These are phyloP conservation scores for Margarornis squamiger DNA, from an alignment of 2,797 vertebrate genomes.

Conservation along the genomic window DNA sequence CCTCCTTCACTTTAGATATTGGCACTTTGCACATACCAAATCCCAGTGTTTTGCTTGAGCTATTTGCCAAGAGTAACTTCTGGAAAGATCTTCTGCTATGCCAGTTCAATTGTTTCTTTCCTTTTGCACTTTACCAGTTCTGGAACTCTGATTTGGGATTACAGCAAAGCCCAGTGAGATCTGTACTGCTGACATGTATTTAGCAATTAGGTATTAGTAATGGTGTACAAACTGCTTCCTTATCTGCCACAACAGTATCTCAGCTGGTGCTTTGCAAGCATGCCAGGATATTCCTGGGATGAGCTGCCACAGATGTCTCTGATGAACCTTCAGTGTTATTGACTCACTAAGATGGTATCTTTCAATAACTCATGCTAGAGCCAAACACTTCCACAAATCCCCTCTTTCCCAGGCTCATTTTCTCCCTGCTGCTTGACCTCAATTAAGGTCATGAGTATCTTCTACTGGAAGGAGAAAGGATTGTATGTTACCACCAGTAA, in stretches of 20 bases:
- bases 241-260: conserved; percentile 20
- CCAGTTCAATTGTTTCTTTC: not conserved
- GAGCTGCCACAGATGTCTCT: not conserved
- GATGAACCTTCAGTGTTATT: not conserved
- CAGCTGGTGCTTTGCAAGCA: not conserved
- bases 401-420: not conserved
- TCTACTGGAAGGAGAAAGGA: not conserved
- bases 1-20: not conserved
- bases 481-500: not conserved
- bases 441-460: not conserved
- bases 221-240: not conserved
- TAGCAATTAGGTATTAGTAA: not conserved
- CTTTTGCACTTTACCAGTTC: not conserved
- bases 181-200: not conserved
- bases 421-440: not conserved
- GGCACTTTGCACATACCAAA: not conserved
- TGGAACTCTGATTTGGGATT: not conserved
- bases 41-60: not conserved
- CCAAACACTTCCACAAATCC: not conserved
- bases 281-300: not conserved
- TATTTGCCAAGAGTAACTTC: not conserved
- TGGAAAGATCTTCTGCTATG: not conserved
- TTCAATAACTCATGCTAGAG: not conserved
- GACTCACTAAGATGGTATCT: not conserved
- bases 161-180: not conserved